Evolutionary conservation across 1,140 invertebrate genomes (phyloP).

Genomic region (Nebria ingens): DNA sequence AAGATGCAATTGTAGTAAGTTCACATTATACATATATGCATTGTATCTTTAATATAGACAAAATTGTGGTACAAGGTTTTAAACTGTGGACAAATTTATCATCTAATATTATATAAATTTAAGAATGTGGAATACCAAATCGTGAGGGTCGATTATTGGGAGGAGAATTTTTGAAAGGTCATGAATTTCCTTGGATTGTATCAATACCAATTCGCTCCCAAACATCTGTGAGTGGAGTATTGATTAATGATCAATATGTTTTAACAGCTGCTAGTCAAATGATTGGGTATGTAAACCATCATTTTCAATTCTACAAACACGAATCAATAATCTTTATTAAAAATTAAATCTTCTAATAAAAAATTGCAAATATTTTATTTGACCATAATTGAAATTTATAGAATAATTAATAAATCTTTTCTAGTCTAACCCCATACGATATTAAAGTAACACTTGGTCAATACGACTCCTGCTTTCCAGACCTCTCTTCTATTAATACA

Average conservation of each 20-base stretch:
- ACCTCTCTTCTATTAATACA: slow-evolving; percentile 36
- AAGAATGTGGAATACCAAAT: slow-evolving; percentile 27
- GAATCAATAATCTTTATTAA: slow-evolving; percentile 8
- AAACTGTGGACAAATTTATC: background rate
- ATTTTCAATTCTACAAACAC: background rate
- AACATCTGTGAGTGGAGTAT: slow-evolving; percentile 32
- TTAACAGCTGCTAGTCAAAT: slow-evolving; percentile 41
- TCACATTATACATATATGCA: too few relatives aligned
- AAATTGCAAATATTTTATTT: background rate
- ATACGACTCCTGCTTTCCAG: slow-evolving; percentile 39
- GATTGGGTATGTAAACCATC: slow-evolving; percentile 32
- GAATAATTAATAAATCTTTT: too few relatives aligned
- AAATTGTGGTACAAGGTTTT: slow-evolving; percentile 47
- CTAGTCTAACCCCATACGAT: slow-evolving; percentile 35
- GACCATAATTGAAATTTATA: too few relatives aligned
- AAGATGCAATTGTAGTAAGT: background rate
- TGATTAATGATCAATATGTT: slow-evolving; percentile 46
- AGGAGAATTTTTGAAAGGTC: slow-evolving; percentile 35
- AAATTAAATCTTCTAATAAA: background rate
- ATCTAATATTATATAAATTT: slow-evolving; percentile 11
- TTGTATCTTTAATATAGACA: slow-evolving; percentile 23
- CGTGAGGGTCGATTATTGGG: slow-evolving; percentile 33
- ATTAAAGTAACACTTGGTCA: slow-evolving; percentile 43
- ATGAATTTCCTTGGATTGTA: slow-evolving; percentile 46
- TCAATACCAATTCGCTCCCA: slow-evolving; percentile 32